These are phyloP conservation scores for Lissonota sp. DNA, from an alignment of 2,888 invertebrate species.

Conservation along the genomic window DNA sequence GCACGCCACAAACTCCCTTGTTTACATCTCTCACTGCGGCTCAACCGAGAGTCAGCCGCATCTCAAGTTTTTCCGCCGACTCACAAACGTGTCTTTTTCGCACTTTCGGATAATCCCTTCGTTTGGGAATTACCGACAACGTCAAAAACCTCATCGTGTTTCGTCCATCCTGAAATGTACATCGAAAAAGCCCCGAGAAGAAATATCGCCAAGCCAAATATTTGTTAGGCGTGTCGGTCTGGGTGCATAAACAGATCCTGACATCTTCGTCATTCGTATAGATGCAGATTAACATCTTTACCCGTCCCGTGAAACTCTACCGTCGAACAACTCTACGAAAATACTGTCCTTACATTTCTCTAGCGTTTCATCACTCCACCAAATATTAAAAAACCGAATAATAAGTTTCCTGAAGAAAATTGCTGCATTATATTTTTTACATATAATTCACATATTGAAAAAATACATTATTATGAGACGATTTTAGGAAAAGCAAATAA, in stretches of 20 bases:
- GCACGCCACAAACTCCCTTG: constrained; percentile 48
- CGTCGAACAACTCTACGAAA: too few relatives aligned
- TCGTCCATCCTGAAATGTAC: constrained; percentile 55
- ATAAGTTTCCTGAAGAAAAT: too few relatives aligned
- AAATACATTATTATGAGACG: too few relatives aligned
- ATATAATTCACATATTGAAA: too few relatives aligned
- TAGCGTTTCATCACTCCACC: too few relatives aligned
- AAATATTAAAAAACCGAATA: too few relatives aligned
- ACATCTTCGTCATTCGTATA: constrained; percentile 6
- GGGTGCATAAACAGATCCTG: constrained; percentile 82
- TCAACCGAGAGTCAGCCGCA: neutral
- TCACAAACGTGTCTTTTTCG: constrained; percentile 65
- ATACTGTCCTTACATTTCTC: too few relatives aligned
- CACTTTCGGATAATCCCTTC: constrained; percentile 77
- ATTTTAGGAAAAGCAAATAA: too few relatives aligned
- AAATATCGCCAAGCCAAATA: constrained; percentile 79
- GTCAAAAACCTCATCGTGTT: constrained; percentile 70
- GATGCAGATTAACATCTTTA: too few relatives aligned
- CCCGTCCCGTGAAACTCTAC: too few relatives aligned
- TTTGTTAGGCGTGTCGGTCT: constrained; percentile 82
- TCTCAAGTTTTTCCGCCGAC: constrained; percentile 47
- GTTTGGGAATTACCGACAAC: constrained; percentile 76
- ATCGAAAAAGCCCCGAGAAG: constrained; percentile 57
- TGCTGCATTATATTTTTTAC: too few relatives aligned
- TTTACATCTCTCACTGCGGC: constrained; percentile 18